phyloP scores from a whole-genome alignment of 2,888 invertebrate species.

The Callyntrura guangdongensis region DNA sequence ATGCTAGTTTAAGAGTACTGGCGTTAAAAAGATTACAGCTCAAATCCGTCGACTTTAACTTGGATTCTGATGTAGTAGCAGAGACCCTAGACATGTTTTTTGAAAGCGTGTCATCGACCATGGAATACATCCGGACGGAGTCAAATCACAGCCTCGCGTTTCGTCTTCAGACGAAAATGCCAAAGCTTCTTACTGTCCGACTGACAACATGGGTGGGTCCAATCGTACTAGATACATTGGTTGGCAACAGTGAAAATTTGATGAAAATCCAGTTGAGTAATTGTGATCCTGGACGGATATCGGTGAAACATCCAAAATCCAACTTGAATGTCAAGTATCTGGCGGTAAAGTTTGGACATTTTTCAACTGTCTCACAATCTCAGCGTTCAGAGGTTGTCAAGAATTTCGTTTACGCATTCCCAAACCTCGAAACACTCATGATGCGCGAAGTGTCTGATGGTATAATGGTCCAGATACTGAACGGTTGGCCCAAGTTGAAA shows the following conservation, averaged over 20 bases:
- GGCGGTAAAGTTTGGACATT: constrained; percentile 79
- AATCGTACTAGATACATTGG: constrained; percentile 72
- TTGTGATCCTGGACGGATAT: constrained; percentile 66
- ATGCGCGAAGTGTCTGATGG: constrained; percentile 79
- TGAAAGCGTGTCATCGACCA: constrained; percentile 62
- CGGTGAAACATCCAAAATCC: constrained; percentile 64
- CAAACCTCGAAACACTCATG: constrained; percentile 76
- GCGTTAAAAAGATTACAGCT: constrained; percentile 57
- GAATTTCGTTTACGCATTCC: constrained; percentile 70
- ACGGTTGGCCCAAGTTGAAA: constrained; percentile 76
- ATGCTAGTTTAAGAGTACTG: constrained; percentile 47
- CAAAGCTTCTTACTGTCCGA: constrained; percentile 67
- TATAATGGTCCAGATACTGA: constrained; percentile 73
- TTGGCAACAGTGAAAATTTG: constrained; percentile 67
- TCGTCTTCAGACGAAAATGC: constrained; percentile 64
- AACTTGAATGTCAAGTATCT: constrained; percentile 68
- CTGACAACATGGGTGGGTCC: constrained; percentile 77
- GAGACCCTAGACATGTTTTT: constrained; percentile 72
- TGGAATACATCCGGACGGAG: constrained; percentile 73
- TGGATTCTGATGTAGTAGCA: constrained; percentile 62
- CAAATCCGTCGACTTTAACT: constrained; percentile 69
- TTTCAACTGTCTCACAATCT: constrained; percentile 66
- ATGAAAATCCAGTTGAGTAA: constrained; percentile 77
- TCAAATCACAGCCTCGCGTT: constrained; percentile 64
- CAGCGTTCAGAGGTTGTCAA: constrained; percentile 63